Percentiles rank a stretch among this genome's conserved stretches.
These are phyloP conservation scores for Drosophila engyochracea DNA, from an alignment of 2,888 invertebrate genomes.

Conservation along the genomic window DNA sequence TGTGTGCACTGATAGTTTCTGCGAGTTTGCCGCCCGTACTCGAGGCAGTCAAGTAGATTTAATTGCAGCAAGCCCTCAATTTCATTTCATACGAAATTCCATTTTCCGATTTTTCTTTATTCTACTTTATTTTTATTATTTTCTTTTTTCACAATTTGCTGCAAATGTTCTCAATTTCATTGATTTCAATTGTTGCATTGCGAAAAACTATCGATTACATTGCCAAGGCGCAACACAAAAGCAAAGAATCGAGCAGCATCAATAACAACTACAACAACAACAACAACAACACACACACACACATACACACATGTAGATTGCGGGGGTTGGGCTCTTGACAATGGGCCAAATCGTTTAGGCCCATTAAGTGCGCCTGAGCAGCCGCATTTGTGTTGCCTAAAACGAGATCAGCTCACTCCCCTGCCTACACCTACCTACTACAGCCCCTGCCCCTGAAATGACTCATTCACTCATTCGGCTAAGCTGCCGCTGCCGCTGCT, in stretches of 20 bases:
- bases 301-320: constrained; percentile 4
- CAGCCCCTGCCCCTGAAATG: background rate
- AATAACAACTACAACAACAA: constrained; percentile 9
- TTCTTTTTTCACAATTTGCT: constrained; percentile 25
- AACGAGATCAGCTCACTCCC: constrained; percentile 45
- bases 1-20: constrained; percentile 31
- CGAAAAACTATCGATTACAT: constrained; percentile 77
- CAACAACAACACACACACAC: background rate
- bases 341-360: constrained; percentile 55
- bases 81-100: constrained; percentile 51
- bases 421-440: constrained; percentile 8
- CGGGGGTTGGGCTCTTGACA: constrained; percentile 46
- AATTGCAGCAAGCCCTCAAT: constrained; percentile 70
- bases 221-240: constrained; percentile 34
- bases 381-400: constrained; percentile 39
- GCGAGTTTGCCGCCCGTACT: constrained; percentile 30
- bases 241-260: constrained; percentile 7
- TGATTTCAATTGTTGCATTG: constrained; percentile 74
- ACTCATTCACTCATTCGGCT: background rate
- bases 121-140: constrained; percentile 15
- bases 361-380: constrained; percentile 54
- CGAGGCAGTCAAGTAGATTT: constrained; percentile 77
- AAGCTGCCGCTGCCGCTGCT: background rate
- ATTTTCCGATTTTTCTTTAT: constrained; percentile 37
- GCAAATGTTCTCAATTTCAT: constrained; percentile 78